Conservation (phyloP, 2,888 invertebrate genomes). For the Aphrophora alni region DNA sequence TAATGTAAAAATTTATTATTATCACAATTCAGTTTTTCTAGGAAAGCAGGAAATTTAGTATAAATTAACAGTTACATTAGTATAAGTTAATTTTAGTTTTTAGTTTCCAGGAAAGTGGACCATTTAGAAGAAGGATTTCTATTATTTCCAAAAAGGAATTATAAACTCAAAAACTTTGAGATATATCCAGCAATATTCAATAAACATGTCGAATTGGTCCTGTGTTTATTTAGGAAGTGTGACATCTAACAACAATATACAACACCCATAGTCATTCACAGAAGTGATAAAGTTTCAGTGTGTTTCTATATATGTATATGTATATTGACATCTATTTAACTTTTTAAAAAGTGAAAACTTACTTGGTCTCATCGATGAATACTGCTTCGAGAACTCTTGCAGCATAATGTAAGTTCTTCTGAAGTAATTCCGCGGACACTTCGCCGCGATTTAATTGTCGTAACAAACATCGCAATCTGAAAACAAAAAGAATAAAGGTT, state of each 20-base stretch:
- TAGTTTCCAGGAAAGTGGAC: too few species aligned
- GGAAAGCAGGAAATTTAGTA: too few species aligned
- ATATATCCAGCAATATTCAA: too few species aligned
- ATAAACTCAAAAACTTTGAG: too few species aligned
- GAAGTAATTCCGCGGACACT: conserved; percentile 86
- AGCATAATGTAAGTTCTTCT: conserved; percentile 92
- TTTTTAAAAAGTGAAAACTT: conserved; percentile 61
- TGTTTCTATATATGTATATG: background rate
- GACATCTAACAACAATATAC: background rate
- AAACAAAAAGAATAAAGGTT: conserved; percentile 53
- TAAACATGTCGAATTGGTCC: too few species aligned
- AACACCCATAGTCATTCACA: background rate
- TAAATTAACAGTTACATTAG: too few species aligned
- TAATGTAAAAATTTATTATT: too few species aligned
- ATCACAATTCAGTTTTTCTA: too few species aligned
- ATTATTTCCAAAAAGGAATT: too few species aligned
- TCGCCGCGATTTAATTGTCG: conserved; percentile 87
- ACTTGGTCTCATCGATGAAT: conserved; percentile 94
- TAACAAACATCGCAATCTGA: conserved; percentile 88
- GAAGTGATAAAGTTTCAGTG: background rate
- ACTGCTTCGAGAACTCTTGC: conserved; percentile 92
- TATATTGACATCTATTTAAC: background rate
- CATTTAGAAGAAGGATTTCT: too few species aligned
- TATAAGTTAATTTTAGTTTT: too few species aligned
- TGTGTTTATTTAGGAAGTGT: too few species aligned